phyloP scores from a whole-genome alignment of 1,140 invertebrate genomes.

The Cherax quadricarinatus region DNA sequence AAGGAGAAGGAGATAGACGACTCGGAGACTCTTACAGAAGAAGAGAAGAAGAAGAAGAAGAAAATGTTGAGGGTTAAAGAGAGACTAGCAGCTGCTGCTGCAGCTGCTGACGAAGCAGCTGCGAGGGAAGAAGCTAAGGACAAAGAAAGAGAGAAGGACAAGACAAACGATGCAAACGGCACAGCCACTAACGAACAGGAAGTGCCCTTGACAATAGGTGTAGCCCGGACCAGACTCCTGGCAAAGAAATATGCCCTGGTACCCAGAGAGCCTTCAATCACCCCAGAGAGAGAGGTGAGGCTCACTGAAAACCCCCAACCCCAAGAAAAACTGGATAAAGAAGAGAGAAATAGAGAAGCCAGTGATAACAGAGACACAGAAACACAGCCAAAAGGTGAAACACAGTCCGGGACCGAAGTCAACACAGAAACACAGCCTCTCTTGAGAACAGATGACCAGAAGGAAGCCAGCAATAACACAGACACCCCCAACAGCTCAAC shows the following conservation, averaged over 20 bases:
- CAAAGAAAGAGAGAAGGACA: conserved; percentile 37
- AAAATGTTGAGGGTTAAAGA: conserved; percentile 46
- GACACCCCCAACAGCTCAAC: not conserved
- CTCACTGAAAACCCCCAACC: not conserved
- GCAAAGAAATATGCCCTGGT: conserved; percentile 1
- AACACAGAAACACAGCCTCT: conserved; percentile 7
- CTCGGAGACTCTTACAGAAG: conserved; percentile 29
- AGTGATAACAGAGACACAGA: conserved; percentile 23
- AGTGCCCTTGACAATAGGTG: not conserved
- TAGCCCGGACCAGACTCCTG: not conserved
- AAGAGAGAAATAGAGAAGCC: not conserved
- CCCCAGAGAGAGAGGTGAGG: conserved; percentile 22
- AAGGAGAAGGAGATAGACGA: conserved; percentile 25
- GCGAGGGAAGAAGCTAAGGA: not conserved
- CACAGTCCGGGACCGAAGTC: not conserved
- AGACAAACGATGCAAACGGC: conserved; percentile 2
- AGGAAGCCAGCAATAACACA: not conserved
- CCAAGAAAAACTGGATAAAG: not conserved
- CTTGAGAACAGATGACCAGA: not conserved
- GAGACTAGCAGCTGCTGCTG: conserved; percentile 24
- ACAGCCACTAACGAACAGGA: not conserved
- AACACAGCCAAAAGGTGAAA: not conserved
- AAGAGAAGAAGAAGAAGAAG: conserved; percentile 34
- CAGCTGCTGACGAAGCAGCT: conserved; percentile 1
- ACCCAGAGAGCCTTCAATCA: conserved; percentile 30